These are phyloP conservation scores for Nebria brevicollis DNA, from an alignment of 2,888 invertebrate genomes.

Conservation along the genomic window DNA sequence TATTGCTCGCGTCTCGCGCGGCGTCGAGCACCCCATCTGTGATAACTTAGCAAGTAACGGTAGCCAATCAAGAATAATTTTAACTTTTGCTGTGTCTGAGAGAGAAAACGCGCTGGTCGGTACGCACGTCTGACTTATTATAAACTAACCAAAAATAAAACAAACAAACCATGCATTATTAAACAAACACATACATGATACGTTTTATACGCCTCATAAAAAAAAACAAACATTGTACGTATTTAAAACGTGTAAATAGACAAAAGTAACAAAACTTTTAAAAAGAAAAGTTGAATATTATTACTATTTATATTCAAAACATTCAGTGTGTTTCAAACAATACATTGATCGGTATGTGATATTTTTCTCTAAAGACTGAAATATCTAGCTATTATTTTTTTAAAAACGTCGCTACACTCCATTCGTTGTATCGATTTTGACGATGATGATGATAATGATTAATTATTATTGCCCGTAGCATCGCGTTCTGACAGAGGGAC, in stretches of 20 bases:
- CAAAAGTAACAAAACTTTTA: constrained; percentile 2
- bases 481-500: constrained; percentile 18
- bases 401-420: constrained; percentile 51
- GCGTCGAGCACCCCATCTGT: constrained; percentile 57
- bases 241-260: not conserved
- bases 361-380: constrained; percentile 67
- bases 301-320: constrained; percentile 41
- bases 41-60: constrained; percentile 63
- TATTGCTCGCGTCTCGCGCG: constrained; percentile 30
- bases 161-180: not conserved
- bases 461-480: constrained; percentile 33
- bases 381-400: constrained; percentile 62
- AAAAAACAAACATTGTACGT: not conserved
- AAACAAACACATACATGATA: not conserved
- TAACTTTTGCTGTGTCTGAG: constrained; percentile 61
- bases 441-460: constrained; percentile 31
- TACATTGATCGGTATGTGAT: constrained; percentile 63
- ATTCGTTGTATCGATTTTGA: constrained; percentile 38
- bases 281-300: constrained; percentile 28
- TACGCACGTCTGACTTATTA: constrained; percentile 19
- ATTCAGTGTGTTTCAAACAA: constrained; percentile 43
- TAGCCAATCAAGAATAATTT: constrained; percentile 63
- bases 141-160: not conserved
- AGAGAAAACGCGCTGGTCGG: constrained; percentile 58
- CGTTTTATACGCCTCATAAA: not conserved